A percentile compares a stretch with the other conserved stretches of the same genome.
These are phyloP conservation scores for Diacarnus erythraeanus DNA, from an alignment of 37 sponge, comb jelly and placozoan genomes.

Conservation along the genomic window DNA sequence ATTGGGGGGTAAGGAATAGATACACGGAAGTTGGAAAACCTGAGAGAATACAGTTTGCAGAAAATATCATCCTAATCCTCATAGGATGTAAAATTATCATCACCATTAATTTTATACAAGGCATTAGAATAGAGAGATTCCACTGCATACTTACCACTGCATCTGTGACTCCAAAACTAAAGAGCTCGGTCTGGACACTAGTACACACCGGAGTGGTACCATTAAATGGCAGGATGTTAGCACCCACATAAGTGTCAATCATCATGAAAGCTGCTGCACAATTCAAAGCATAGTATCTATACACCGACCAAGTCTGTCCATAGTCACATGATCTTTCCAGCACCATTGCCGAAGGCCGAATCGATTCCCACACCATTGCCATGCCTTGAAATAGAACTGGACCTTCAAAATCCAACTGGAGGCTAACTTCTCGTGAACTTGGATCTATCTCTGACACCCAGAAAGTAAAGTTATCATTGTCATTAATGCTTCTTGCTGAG, in stretches of 20 bases:
- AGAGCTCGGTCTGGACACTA: slow-evolving; percentile 2
- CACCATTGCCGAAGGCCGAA: slow-evolving; percentile 55
- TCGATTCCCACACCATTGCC: slow-evolving; percentile 37
- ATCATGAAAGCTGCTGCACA: slow-evolving; percentile 38
- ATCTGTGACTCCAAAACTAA: slow-evolving; percentile 3
- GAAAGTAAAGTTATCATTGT: slow-evolving; percentile 28
- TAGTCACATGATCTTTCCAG: slow-evolving; percentile 63
- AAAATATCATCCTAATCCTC: no score
- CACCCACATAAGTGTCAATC: not conserved
- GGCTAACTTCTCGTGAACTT: not conserved
- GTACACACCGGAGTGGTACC: slow-evolving; percentile 29
- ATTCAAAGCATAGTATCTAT: slow-evolving; percentile 55
- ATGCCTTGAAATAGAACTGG: slow-evolving; percentile 56
- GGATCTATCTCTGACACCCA: slow-evolving; percentile 49
- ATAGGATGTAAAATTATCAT: no score
- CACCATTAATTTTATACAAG: no score
- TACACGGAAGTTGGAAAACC: no score
- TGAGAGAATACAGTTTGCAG: no score
- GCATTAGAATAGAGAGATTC: no score
- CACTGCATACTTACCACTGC: slow-evolving; percentile 26
- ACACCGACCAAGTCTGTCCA: slow-evolving; percentile 63
- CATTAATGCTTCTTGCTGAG: slow-evolving; percentile 36
- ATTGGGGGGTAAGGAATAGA: no score
- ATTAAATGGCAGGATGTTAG: not conserved
- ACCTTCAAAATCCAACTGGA: slow-evolving; percentile 54